These are phyloP conservation scores for Myotis pilosus DNA, from an alignment of 2,797 vertebrate genomes.

Conservation along the genomic window DNA sequence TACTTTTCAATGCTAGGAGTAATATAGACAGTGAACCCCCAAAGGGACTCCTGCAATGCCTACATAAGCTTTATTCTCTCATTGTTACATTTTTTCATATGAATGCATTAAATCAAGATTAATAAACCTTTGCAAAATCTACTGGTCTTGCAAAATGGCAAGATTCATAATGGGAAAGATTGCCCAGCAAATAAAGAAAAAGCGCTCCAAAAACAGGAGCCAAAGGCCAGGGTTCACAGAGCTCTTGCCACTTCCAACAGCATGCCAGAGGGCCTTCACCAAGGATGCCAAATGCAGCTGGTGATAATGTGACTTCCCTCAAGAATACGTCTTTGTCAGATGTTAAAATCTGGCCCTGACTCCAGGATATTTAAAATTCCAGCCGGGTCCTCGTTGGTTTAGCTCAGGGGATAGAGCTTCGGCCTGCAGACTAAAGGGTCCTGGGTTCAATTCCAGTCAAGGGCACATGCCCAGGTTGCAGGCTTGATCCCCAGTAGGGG, in stretches of 20 bases:
- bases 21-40: slow-evolving; percentile 78
- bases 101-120: slow-evolving; percentile 78
- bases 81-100: slow-evolving; percentile 61
- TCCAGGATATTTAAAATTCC: slow-evolving; percentile 7
- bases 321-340: neutral
- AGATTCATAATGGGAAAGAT: slow-evolving; percentile 13
- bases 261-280: neutral
- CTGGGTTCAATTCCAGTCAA: no score
- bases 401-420: no score
- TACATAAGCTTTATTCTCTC: slow-evolving; percentile 70
- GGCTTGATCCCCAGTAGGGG: no score
- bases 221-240: neutral
- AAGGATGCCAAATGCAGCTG: neutral
- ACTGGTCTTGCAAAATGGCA: slow-evolving; percentile 62
- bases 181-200: slow-evolving; percentile 22
- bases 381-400: neutral
- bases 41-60: slow-evolving; percentile 73
- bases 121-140: slow-evolving; percentile 69
- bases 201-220: neutral
- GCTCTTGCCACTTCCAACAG: neutral
- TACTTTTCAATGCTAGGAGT: slow-evolving; percentile 79
- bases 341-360: neutral
- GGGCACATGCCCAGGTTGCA: no score
- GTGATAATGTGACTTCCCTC: neutral
- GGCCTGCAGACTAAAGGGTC: no score